Base-by-base conservation (phyloP, 1,140 invertebrate species). In the Pseudomyrmex gracilis region DNA sequence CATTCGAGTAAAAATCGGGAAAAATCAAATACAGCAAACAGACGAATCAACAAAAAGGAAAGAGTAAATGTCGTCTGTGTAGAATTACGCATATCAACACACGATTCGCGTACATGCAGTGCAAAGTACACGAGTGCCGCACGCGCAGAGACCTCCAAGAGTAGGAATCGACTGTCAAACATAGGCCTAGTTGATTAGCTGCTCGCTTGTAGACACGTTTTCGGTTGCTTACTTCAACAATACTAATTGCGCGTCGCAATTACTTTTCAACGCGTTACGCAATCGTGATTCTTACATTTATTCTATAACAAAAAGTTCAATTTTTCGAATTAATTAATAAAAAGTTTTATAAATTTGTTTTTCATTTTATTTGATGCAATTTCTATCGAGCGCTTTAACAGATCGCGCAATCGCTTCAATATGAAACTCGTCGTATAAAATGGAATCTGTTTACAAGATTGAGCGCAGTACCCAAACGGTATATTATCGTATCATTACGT, bases 101-200 rank as follows among this genome's bases (percentile, higher is more conserved):
- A 61, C 82, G 57, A 10, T 55, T 45, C 51, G 67, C 73, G n/a
- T 78, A 74, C 63, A 71, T 73, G 84, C 47, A 45, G 53, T 63
- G 63, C 22, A 67, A 70, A 57, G 58, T 71, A 55, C 55, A 84
- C 45, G 58, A 80, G 71, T 60, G 83, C n/a, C n/a, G n/a, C 60
- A 86, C 66, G 67, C 24, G 61, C 53, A 34, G 78, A 63, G 78
- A 77, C 82, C 34, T 89, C 63, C 85, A 68, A 58, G 74, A 87
- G 83, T 82, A 87, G 87, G 68, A 88, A 91, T 88, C 89, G 85
- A 86, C 63, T 73, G 89, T 90, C 89, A 90, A 34, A 91, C 86
- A 92, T 84, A 89, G 74, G 43, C 68, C 66, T 49, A 80, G 83
- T 88, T 92, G 90, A 91, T 92, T 92, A 92, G 90, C 86, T 89